Evolutionary conservation across 2,888 invertebrate species (phyloP).

Genomic region (Amphipyra tragopoginis): DNA sequence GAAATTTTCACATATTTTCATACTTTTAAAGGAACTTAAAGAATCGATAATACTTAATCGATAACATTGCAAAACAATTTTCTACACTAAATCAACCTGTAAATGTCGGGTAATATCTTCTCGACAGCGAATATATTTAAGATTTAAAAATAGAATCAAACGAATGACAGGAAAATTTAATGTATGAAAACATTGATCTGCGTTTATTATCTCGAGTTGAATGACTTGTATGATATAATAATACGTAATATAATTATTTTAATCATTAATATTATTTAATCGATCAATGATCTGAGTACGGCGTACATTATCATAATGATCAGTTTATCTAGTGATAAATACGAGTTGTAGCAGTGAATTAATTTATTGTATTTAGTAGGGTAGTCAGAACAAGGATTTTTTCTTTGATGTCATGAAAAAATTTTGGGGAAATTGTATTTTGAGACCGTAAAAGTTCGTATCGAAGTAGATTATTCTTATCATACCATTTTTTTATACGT

Average conservation of each 20-base stretch:
- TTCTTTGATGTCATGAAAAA: too few relatives aligned
- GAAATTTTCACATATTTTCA: neutral
- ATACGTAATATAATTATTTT: conserved; percentile 7
- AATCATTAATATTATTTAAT: conserved; percentile 16
- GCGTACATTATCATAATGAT: conserved; percentile 21
- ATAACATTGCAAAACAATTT: neutral
- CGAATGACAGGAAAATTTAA: neutral
- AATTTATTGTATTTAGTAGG: neutral
- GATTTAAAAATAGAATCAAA: conserved; percentile 1
- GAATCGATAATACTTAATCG: too few relatives aligned
- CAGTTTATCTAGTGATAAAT: neutral
- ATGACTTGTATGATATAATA: conserved; percentile 27
- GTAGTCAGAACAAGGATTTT: neutral
- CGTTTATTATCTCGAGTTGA: conserved; percentile 31
- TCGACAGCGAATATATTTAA: neutral
- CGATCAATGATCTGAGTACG: conserved; percentile 1
- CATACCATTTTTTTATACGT: too few relatives aligned
- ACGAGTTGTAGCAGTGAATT: neutral
- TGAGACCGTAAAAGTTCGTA: too few relatives aligned
- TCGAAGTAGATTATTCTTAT: too few relatives aligned
- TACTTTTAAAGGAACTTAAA: too few relatives aligned
- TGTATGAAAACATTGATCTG: neutral
- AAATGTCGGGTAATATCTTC: neutral
- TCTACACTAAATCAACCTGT: neutral
- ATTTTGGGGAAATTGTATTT: too few relatives aligned